phyloP scores from a whole-genome alignment of 2,797 vertebrate genomes.

The Eleutherodactylus coqui region DNA sequence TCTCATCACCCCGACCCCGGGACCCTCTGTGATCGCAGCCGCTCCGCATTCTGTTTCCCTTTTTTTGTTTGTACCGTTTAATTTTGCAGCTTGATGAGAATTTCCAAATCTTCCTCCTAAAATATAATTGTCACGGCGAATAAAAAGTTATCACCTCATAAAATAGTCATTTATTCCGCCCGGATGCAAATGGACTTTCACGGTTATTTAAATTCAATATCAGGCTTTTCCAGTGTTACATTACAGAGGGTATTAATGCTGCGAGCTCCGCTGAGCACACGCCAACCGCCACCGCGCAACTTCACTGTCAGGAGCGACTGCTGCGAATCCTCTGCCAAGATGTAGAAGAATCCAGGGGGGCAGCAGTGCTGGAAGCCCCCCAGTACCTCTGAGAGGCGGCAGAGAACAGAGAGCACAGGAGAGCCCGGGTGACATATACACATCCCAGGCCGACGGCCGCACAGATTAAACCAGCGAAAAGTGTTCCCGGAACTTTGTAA shows the following conservation, averaged over 20 bases:
- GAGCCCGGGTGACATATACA: too few relatives aligned
- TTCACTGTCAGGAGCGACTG: not conserved
- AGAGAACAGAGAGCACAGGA: too few relatives aligned
- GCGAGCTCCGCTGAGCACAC: not conserved
- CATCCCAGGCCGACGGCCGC: too few relatives aligned
- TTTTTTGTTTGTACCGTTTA: not conserved
- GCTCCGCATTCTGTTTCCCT: not conserved
- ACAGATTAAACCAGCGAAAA: too few relatives aligned
- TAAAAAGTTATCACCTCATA: slow-evolving; percentile 46
- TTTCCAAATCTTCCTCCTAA: slow-evolving; percentile 17
- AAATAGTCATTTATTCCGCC: slow-evolving; percentile 35
- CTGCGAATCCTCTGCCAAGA: too few relatives aligned
- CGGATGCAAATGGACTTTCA: slow-evolving; percentile 32
- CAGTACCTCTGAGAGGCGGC: too few relatives aligned
- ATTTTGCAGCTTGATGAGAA: slow-evolving; percentile 33
- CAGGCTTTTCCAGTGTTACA: not conserved
- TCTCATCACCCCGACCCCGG: not conserved
- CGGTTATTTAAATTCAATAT: slow-evolving; percentile 32
- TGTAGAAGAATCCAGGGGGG: too few relatives aligned
- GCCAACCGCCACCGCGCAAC: not conserved
- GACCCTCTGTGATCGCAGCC: not conserved
- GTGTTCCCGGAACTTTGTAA: too few relatives aligned
- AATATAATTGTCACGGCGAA: slow-evolving; percentile 29
- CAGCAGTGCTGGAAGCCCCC: too few relatives aligned
- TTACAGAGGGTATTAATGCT: not conserved